phyloP scores from a whole-genome alignment of 2,888 invertebrate species.

The Sesia apiformis region DNA sequence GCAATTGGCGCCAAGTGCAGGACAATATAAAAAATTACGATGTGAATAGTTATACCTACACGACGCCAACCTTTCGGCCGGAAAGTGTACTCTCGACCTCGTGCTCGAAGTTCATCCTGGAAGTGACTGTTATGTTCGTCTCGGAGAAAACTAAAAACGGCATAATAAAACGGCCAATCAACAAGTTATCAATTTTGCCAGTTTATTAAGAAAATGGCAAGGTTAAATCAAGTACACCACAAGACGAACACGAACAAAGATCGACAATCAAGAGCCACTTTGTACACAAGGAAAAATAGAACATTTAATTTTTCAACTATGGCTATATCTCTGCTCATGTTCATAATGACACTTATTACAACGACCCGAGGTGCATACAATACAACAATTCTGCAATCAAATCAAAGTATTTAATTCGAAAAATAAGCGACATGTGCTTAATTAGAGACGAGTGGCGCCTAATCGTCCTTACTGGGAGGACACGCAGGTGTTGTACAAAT shows the following conservation, averaged over 20 bases:
- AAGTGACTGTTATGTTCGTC: no score
- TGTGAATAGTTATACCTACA: no score
- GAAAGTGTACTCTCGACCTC: no score
- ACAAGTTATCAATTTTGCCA: background rate
- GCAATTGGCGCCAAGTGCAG: no score
- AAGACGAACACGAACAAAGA: background rate
- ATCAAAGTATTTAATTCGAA: background rate
- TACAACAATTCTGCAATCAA: background rate
- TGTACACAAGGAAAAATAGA: no score
- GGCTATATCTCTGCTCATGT: no score
- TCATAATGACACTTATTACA: background rate
- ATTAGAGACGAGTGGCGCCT: background rate
- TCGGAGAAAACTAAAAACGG: background rate
- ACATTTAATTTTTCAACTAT: no score
- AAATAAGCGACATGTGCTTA: background rate
- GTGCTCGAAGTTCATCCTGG: no score
- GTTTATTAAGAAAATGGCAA: background rate
- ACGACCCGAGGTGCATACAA: background rate
- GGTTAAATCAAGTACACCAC: background rate
- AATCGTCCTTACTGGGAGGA: background rate
- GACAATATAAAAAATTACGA: no score
- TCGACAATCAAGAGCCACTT: background rate
- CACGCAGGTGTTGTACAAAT: background rate
- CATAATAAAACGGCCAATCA: background rate
- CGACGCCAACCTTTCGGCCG: no score